Evolutionary conservation across 2,797 vertebrate genomes (phyloP), one percentile per base, ranked within the genome.

Genomic region (Otolemur crassicaudatus): DNA sequence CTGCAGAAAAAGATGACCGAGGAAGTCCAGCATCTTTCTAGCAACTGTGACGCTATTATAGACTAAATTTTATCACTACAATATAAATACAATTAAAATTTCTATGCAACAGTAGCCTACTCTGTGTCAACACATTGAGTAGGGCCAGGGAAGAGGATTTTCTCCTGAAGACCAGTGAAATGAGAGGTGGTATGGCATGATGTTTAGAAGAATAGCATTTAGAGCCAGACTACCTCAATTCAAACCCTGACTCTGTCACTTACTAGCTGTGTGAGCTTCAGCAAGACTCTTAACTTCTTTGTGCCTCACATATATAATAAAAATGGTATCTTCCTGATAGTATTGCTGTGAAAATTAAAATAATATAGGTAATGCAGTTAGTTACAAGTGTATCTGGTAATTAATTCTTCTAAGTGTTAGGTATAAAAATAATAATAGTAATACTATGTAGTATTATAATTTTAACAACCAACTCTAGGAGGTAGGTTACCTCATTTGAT

Each of bases 21-120:
- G 49, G 27, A 79, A 25, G 20, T 19, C 19, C 61, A 53, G 43
- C 3, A 1, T 79, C 49, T 94, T 77, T 91, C 61, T 95, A 81
- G 61, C 61, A 89, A 87, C 49, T 1, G 2, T 94, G 49, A 73
- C n/a, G n/a, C 80, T 92, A 95, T 67, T 29, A 60, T 20, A 89
- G 73, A 73, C 65, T 76, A 89, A 73, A 92, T 61, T 60, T 90
- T 70, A 83, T 83, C 79, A 92, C 58, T 7, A 20, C 31, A 95
- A 76, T 67, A 95, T 37, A 87, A 49, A 53, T 84, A 90, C 27
- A 95, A 81, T 76, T 61, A 96, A 92, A 84, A 87, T 65, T 75
- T 91, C 92, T 75, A 46, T 56, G 56, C 40, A 80, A 37, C 37
- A 84, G 77, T 25, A 65, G 46, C 12, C 56, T 58, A 37, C 70